These are phyloP conservation scores for Choloepus hoffmanni DNA, from an alignment of 2,113 vertebrate genomes.

Conservation along the genomic window DNA sequence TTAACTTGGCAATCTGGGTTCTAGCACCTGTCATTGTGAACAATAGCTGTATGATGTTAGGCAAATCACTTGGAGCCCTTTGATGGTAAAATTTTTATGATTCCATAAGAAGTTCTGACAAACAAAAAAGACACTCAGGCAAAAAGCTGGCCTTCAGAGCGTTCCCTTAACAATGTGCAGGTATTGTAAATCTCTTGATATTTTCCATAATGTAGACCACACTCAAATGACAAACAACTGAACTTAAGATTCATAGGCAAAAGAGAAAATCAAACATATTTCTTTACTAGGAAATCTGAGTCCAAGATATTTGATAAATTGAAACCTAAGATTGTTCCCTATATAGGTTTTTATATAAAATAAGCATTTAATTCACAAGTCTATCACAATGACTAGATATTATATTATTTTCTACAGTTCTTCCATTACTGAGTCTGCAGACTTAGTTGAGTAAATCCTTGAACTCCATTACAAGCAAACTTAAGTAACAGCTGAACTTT, in stretches of 20 bases:
- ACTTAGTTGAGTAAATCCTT: not conserved
- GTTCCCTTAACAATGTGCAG: conserved; percentile 8
- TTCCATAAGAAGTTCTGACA: not conserved
- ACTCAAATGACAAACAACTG: not conserved
- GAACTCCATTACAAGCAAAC: not conserved
- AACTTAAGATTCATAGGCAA: conserved; percentile 18
- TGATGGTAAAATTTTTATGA: not conserved
- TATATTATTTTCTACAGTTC: not conserved
- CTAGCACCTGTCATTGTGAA: not conserved
- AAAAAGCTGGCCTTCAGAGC: not conserved
- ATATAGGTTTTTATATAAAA: conserved; percentile 6
- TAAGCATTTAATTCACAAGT: conserved; percentile 27
- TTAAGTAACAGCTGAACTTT: conserved; percentile 40
- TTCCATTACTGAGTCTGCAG: conserved; percentile 12
- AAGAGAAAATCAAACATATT: conserved; percentile 2
- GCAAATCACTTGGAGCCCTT: not conserved
- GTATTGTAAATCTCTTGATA: conserved; percentile 2
- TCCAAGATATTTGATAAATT: not conserved
- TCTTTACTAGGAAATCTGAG: conserved; percentile 30
- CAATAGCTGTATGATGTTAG: conserved; percentile 22
- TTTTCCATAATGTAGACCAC: conserved; percentile 9
- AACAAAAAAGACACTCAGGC: not conserved
- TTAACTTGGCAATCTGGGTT: conserved; percentile 28
- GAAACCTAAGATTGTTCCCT: not conserved
- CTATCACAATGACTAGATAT: conserved; percentile 15